These are phyloP conservation scores for Echiichthys vipera DNA, from an alignment of 2,797 vertebrate species.

Conservation along the genomic window DNA sequence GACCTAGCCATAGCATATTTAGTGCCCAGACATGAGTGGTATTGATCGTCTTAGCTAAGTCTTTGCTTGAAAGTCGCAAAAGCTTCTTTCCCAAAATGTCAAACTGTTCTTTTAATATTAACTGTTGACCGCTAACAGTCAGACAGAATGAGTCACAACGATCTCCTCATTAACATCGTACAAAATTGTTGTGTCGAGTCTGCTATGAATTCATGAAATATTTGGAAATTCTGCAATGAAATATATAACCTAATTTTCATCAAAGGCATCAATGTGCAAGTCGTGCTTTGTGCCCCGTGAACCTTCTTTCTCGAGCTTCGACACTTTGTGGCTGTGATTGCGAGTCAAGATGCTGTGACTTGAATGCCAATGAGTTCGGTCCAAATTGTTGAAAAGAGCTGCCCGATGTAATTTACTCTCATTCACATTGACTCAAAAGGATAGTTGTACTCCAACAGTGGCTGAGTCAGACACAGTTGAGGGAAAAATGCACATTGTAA, in stretches of 20 bases:
- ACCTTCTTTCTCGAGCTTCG: conserved; percentile 64
- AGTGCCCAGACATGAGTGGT: neutral
- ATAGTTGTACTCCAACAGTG: conserved; percentile 60
- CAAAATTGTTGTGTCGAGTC: neutral
- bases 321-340: conserved; percentile 67
- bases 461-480: conserved; percentile 73
- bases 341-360: conserved; percentile 54
- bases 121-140: neutral
- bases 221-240: neutral
- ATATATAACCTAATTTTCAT: neutral
- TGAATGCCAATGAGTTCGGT: conserved; percentile 82
- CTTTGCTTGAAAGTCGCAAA: neutral
- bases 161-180: neutral
- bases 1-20: neutral
- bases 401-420: conserved; percentile 71
- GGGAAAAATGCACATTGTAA: conserved; percentile 78
- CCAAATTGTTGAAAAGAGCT: conserved; percentile 73
- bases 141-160: no score
- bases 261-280: conserved; percentile 44
- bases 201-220: neutral
- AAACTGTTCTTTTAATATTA: neutral
- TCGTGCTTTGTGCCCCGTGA: conserved; percentile 62
- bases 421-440: conserved; percentile 51
- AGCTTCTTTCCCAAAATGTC: neutral
- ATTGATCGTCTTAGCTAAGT: neutral